Evolutionary conservation across 2,113 vertebrate genomes (phyloP), one percentile per base, ranked within the genome.

Genomic region (Apteryx owenii): DNA sequence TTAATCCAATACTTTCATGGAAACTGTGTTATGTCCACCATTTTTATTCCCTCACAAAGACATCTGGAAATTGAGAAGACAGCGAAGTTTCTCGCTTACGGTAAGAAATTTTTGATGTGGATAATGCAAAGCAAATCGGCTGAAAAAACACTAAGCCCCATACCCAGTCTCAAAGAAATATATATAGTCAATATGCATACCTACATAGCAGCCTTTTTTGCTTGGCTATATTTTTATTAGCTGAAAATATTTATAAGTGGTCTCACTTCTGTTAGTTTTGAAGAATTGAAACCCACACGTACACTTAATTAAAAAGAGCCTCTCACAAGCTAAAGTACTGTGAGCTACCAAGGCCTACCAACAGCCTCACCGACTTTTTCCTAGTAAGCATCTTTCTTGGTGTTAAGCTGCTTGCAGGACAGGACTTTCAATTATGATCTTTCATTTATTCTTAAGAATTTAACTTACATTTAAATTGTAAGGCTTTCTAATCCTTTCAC

Each of bases 1-100:
- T 91, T 96, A 97, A 98, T 97, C 93, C 94, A 88, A 79, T 72
- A 83, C 93, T 95, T 94, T 95, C 38, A 64, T 95, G 95, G 95
- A 96, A 96, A 88, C 79, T 69, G 61, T 84, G 66, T 95, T 92
- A 80, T 64, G 88, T 92, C 97, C 90, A 94, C 69, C 84, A 77
- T 88, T 96, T 95, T 93, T 81, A 91, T 81, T 64, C 75, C 80
- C 83, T 81, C 64, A 92, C 78, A 95, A 95, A 93, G 87, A 88
- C 68, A 76, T 69, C 79, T 75, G 89, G 77, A 93, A 96, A 97
- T 93, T 69, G 91, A 95, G 81, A 60, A 81, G 68, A 68, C 61
- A 51, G 60, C 6, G 28, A 90, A 88, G 54, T 73, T 89, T 95
- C 62, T 93, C 80, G 95, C 62, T 69, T 44, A 33, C 50, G 58